Conservation (phyloP, 2,797 vertebrate genomes). For the Liasis olivaceus region DNA sequence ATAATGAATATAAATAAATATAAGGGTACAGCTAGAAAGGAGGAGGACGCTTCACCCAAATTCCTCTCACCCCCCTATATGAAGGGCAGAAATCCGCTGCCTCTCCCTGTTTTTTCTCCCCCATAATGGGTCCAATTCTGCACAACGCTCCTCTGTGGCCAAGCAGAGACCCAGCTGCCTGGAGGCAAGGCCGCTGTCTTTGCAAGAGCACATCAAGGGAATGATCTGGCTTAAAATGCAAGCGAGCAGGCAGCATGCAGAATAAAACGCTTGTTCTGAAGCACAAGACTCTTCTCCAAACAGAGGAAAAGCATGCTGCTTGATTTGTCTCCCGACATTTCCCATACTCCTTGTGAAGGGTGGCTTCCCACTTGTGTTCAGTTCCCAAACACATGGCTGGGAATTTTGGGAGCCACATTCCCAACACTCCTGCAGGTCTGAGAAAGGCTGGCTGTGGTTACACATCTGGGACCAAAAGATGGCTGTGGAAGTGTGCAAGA, state of each 20-base stretch:
- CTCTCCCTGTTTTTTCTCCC: neutral
- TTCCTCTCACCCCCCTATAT: too few relatives aligned
- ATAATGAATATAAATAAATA: neutral
- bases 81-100: neutral
- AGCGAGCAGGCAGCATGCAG: neutral
- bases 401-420: neutral
- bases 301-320: neutral
- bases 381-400: neutral
- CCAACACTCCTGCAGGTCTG: neutral
- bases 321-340: neutral
- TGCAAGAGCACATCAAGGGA: neutral
- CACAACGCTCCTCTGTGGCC: rapidly evolving
- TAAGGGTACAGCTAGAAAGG: neutral
- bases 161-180: neutral
- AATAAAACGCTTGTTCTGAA: neutral
- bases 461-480: neutral
- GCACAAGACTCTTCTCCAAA: neutral
- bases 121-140: rapidly evolving
- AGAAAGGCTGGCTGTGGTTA: neutral
- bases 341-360: neutral
- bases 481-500: neutral
- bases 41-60: neutral
- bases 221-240: neutral
- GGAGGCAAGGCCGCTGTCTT: neutral
- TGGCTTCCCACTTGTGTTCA: neutral